Conservation (phyloP, 2,888 invertebrate genomes). For the Iselma pallidipennis region DNA sequence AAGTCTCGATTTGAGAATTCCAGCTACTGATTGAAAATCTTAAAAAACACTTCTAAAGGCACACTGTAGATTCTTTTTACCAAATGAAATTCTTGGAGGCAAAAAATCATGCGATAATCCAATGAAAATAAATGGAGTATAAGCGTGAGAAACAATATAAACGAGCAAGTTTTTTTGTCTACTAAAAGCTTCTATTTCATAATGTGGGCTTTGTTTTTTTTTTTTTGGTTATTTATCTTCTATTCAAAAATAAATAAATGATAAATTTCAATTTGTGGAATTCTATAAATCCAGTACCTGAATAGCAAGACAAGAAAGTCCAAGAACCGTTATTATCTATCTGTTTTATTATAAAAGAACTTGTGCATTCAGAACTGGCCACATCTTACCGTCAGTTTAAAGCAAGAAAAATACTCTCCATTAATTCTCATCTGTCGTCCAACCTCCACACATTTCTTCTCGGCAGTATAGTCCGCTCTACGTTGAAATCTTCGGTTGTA, state of each 20-base stretch:
- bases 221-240: not conserved
- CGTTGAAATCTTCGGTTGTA: not conserved
- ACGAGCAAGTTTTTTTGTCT: no score
- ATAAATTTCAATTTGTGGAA: not conserved
- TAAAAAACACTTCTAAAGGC: no score
- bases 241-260: not conserved
- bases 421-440: slow-evolving; percentile 54
- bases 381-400: slow-evolving; percentile 53
- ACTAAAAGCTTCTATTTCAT: no score
- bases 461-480: not conserved
- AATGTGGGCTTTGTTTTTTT: no score
- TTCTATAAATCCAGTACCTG: not conserved
- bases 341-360: slow-evolving; percentile 32
- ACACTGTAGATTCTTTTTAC: no score
- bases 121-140: no score
- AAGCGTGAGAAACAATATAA: no score
- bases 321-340: slow-evolving; percentile 29
- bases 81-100: no score
- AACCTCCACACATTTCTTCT: slow-evolving; percentile 13
- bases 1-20: no score
- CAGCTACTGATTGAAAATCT: no score
- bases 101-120: no score
- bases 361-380: slow-evolving; percentile 44
- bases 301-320: not conserved
- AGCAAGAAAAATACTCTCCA: slow-evolving; percentile 54